Evolutionary conservation across 2,113 vertebrate species (phyloP), one percentile per base, ranked within the genome.

Genomic region (Lepus americanus): DNA sequence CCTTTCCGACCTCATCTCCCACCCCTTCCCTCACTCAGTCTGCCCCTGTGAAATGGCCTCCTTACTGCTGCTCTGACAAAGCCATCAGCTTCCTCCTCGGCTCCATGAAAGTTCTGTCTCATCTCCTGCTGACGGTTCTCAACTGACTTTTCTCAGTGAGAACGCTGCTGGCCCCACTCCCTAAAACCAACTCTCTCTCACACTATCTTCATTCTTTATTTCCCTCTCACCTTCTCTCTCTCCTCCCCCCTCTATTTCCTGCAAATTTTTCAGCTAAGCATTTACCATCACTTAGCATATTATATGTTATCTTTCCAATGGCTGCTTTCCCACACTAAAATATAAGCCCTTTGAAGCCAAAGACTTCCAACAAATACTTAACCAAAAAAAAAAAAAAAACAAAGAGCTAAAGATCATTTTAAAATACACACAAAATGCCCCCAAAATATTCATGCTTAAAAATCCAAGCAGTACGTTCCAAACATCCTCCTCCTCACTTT

Each of bases 361-460:
- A 89, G 13, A 31, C 44, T 77, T n/a, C 78, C 76, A 91, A 44
- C 13, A 86, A 92, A 49, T 70, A 51, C 67, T 39, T 96, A 14
- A 22, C 73, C 61, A 85, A 76, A 67, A 79, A 81, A 85, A 70
- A 67, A 79, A 81, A 36, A 36, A 36, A 36, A n/a, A n/a, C n/a
- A n/a, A 33, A 33, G 86, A 88, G 29, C 27, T 53, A 84, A 90
- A 49, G 25, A 39, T 9, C 27, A 3, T 44, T 66, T 76, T 5
- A n/a, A 89, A 27, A 76, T 33, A 27, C 4, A 69, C 17, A 61
- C 12, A 49, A 81, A 92, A 83, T 44, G 12, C 69, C 29, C 5
- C 49, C 36, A 83, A 87, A 73, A 93, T 19, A 10, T 31, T 67
- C 33, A 27, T 51, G 81, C 39, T 94, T 82, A 29, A 81, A 88